Percentiles rank a stretch among this genome's conserved stretches.
Evolutionary conservation across 2,113 vertebrate species (phyloP).

Genomic region (Gila orcuttii): DNA sequence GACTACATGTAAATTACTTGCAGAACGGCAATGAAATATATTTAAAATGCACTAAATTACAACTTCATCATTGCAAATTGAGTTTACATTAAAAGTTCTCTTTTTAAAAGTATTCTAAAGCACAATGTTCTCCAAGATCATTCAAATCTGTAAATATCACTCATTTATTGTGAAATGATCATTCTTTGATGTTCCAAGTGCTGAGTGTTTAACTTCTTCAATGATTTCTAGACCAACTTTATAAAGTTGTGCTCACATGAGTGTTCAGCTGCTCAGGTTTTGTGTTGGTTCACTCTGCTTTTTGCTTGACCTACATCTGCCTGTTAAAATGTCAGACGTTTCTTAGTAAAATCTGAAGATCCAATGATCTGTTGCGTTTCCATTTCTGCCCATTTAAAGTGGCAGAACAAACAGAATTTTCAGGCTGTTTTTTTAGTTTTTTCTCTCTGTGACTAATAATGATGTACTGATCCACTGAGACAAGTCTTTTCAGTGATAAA

Average conservation of each 20-base stretch:
- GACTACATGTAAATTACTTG: not conserved
- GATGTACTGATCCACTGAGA: not conserved
- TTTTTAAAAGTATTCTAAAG: not conserved
- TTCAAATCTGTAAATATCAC: not conserved
- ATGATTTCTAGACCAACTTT: not conserved
- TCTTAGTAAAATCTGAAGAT: not conserved
- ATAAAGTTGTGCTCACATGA: not conserved
- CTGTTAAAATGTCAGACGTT: not conserved
- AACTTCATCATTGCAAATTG: not conserved
- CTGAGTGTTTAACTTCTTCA: not conserved
- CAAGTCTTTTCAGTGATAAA: not conserved
- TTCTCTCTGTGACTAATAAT: not conserved
- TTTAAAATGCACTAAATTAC: not conserved
- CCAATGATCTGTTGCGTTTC: not conserved
- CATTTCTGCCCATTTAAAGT: not conserved
- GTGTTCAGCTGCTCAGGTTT: not conserved
- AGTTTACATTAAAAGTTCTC: not conserved
- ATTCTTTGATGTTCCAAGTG: not conserved
- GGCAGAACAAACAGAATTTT: not conserved
- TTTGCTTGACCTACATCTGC: slow-evolving; percentile 7
- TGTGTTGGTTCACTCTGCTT: not conserved
- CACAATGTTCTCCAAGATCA: not conserved
- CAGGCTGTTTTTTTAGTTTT: not conserved
- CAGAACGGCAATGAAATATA: not conserved
- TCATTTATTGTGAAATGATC: not conserved